Conservation (phyloP, 2,888 invertebrate genomes). For the Seira musarum region DNA sequence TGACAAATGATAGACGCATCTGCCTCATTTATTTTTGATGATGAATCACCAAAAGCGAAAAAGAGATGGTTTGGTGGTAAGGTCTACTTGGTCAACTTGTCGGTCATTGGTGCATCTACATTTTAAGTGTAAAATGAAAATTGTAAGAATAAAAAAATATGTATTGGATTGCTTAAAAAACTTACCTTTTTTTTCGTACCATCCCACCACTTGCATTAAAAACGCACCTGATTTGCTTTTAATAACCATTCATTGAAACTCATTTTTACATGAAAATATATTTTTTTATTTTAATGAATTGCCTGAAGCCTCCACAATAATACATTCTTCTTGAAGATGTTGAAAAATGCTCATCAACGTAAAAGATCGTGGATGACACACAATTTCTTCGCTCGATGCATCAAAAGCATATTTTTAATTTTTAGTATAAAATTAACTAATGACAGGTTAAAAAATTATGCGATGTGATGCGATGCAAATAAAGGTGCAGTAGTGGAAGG, state of each 20-base stretch:
- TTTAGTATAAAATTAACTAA: constrained; percentile 7
- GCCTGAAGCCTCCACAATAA: constrained; percentile 21
- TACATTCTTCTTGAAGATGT: background rate
- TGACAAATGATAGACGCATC: background rate
- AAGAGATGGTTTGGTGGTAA: too few relatives aligned
- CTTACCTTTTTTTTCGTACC: background rate
- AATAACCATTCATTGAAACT: constrained; percentile 20
- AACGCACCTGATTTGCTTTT: constrained; percentile 20
- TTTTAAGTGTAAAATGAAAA: background rate
- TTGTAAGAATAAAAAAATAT: background rate
- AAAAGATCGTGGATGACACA: background rate
- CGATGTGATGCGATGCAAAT: background rate
- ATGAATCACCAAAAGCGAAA: constrained; percentile 3
- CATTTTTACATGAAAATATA: background rate
- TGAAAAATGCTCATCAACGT: background rate
- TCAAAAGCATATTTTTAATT: background rate
- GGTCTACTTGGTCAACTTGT: constrained; percentile 2
- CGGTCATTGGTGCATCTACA: background rate
- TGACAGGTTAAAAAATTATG: constrained; percentile 15
- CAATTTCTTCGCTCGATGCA: background rate
- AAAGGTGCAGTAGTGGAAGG: background rate
- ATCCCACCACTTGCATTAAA: too few relatives aligned
- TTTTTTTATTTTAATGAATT: constrained; percentile 28
- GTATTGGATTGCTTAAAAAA: background rate
- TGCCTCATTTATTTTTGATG: constrained; percentile 1